Evolutionary conservation across 1,140 invertebrate genomes (phyloP).

Genomic region (Hylyphantes graminicola): DNA sequence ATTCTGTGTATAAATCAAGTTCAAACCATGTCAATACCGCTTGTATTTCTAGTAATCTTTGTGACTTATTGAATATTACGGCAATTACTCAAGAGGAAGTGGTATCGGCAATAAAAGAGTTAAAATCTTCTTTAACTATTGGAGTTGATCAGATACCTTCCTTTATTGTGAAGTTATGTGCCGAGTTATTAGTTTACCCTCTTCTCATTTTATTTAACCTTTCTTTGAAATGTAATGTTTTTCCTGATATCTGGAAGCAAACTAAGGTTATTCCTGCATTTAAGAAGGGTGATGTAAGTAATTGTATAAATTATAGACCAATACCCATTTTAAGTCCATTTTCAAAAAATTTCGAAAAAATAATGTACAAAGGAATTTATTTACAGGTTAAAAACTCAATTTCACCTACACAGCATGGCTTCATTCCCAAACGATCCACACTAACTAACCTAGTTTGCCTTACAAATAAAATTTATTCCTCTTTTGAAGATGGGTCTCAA

Average conservation of each 20-base stretch:
- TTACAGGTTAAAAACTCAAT: no score
- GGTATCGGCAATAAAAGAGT: neutral
- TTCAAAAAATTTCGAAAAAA: no score
- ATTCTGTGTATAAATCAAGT: neutral
- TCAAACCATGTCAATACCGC: neutral
- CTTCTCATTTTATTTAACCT: neutral
- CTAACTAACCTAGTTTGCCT: no score
- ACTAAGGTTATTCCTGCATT: neutral
- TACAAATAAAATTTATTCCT: no score
- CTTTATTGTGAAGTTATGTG: neutral
- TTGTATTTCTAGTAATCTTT: neutral
- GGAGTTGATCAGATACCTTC: neutral
- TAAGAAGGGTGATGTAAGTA: neutral
- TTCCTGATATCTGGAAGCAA: no score
- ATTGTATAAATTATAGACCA: neutral
- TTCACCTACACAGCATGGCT: no score
- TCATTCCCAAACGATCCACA: no score
- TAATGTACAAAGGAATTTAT: no score
- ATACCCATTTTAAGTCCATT: no score
- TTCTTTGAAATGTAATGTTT: neutral
- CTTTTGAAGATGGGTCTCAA: no score
- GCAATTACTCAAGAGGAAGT: neutral
- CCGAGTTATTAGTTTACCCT: neutral
- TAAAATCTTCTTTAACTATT: constrained; percentile 1
- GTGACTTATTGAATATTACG: neutral